These are phyloP conservation scores for Cyanoderma ruficeps DNA, from an alignment of 2,113 vertebrate species.

Conservation along the genomic window DNA sequence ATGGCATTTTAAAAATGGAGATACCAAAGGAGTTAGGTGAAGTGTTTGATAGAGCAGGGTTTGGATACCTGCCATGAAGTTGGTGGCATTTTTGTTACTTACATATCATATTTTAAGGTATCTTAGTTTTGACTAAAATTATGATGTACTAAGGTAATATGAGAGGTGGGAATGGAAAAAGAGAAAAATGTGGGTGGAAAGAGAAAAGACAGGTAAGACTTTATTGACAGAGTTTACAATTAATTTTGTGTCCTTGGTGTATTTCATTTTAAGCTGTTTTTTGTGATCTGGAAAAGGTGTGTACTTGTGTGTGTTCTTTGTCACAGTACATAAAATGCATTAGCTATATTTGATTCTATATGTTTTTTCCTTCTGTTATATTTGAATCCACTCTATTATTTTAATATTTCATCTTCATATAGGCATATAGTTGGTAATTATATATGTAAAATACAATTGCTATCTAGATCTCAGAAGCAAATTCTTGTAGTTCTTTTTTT, in stretches of 20 bases:
- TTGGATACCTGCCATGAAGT: background rate
- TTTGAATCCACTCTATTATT: background rate
- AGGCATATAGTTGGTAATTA: background rate
- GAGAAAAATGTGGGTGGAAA: background rate
- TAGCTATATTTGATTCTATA: background rate
- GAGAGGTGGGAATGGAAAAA: background rate
- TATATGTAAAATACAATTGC: background rate
- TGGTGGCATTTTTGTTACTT: background rate
- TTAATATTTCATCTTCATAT: background rate
- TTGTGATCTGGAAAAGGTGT: background rate
- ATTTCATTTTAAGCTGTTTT: background rate
- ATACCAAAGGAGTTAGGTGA: background rate
- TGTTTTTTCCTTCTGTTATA: background rate
- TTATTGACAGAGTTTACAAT: background rate
- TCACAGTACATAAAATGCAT: background rate
- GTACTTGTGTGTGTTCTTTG: background rate
- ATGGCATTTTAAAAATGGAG: background rate
- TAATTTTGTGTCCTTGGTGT: background rate
- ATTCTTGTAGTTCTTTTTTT: background rate
- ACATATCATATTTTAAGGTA: background rate
- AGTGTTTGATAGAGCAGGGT: background rate
- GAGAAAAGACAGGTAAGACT: background rate
- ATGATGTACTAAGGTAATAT: background rate
- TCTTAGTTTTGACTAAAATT: background rate
- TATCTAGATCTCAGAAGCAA: background rate